Base-by-base conservation (phyloP, 2,113 vertebrate species). In the Equus quagga region DNA sequence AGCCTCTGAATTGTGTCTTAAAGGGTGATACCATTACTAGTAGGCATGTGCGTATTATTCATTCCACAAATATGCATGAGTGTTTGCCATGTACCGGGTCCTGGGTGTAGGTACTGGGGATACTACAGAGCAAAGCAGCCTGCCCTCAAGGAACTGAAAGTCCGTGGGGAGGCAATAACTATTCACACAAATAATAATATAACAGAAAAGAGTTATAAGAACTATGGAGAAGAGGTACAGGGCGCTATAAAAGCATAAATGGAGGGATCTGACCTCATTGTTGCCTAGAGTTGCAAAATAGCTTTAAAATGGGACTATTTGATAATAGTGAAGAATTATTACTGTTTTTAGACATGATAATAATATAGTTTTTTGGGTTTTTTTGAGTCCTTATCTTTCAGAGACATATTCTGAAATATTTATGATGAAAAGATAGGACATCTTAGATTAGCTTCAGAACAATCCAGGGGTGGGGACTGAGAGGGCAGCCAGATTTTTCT, bases 381-480 rank as follows among this genome's bases (percentile, higher is more conserved):
- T 82, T 91, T 89, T 65, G n/a, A 73, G 26, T n/a, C 24, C 6
- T 81, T 62, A 44, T 58, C 17, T 75, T 65, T 51, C 13, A 92
- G n/a, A 96, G 67, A 75, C 28, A 96, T 0, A 49, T 23, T 51
- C 65, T 88, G 44, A 84, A 67, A 80, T 69, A 49, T 89, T 94
- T 79, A 91, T 23, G 8, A 73, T 41, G 33, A 96, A 83, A 85
- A 76, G 33, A 88, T 1, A 76, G 81, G 60, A 15, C 36, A 87
- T 46, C 31, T 92, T 92, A 76, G 46, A 94, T 88, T 88, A 76
- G 70, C 15, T 93, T 96, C 67, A 64, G 73, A 81, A 73, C 1
- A 65, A 73, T 13, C 33, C 0, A 54, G 21, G 60, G 31, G 13
- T 62, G 8, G 54, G 70, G 33, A 70, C 51, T 44, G 8, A 3